These are phyloP conservation scores for Catamblyrhynchus diadema DNA, from an alignment of 2,797 vertebrate species.

Conservation along the genomic window DNA sequence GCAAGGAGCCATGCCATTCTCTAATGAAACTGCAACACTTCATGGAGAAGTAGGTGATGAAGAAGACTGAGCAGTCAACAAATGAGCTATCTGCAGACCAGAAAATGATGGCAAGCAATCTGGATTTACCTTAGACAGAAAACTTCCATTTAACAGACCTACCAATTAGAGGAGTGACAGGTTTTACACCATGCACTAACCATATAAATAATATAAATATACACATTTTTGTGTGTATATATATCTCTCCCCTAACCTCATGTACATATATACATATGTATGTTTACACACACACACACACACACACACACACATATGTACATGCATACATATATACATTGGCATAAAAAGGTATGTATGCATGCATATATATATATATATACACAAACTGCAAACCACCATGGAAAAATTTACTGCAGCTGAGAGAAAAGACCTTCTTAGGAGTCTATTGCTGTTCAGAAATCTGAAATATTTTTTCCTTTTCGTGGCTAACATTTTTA, in stretches of 20 bases:
- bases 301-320: accelerated
- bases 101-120: not conserved
- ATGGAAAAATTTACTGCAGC: not conserved
- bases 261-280: too few relatives aligned
- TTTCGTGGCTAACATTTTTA: not conserved
- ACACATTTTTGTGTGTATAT: not conserved
- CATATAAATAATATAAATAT: not conserved
- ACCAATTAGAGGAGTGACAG: accelerated
- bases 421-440: not conserved
- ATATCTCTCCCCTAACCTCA: not conserved
- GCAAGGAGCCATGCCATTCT: not conserved
- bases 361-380: too few relatives aligned
- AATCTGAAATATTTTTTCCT: not conserved
- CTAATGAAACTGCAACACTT: not conserved
- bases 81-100: not conserved
- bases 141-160: not conserved
- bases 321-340: not conserved
- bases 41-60: not conserved
- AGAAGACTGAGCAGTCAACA: not conserved
- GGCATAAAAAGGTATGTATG: not conserved
- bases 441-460: not conserved
- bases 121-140: not conserved
- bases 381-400: not conserved
- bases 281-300: too few relatives aligned
- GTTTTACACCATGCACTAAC: not conserved